phyloP scores from a whole-genome alignment of 2,113 vertebrate genomes.

The Ailurus styani region DNA sequence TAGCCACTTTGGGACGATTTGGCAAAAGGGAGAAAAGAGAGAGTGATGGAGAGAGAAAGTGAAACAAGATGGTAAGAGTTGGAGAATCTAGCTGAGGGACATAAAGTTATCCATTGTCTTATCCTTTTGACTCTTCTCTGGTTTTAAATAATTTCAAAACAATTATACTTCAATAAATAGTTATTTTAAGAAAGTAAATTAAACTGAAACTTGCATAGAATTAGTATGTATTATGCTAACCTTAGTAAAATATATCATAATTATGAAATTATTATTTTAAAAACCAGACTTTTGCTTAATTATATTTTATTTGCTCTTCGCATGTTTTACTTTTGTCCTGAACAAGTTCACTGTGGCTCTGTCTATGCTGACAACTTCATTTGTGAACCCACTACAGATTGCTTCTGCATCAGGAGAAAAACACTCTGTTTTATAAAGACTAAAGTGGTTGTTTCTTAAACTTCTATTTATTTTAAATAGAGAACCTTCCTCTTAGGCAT shows the following conservation, averaged over 20 bases:
- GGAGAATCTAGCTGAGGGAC: background rate
- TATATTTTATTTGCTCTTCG: background rate
- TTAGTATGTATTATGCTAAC: background rate
- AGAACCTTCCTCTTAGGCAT: background rate
- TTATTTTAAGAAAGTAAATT: background rate
- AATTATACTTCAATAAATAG: background rate
- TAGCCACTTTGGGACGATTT: background rate
- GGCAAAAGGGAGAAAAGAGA: background rate
- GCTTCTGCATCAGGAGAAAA: background rate
- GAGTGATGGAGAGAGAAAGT: background rate
- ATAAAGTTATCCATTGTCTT: background rate
- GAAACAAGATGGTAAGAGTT: background rate
- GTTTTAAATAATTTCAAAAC: background rate
- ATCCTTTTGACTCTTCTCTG: background rate
- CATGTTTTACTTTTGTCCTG: background rate
- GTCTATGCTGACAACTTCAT: background rate
- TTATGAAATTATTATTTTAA: background rate
- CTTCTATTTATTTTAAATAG: background rate
- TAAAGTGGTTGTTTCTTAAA: background rate
- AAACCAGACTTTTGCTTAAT: background rate
- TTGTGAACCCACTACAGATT: background rate
- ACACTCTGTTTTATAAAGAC: background rate
- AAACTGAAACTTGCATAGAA: background rate
- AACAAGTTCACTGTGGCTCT: background rate
- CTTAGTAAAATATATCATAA: background rate